Percentiles rank a stretch among this genome's conserved stretches.
Evolutionary conservation across 2,113 vertebrate species (phyloP).

Genomic region (Baryphthengus martii): DNA sequence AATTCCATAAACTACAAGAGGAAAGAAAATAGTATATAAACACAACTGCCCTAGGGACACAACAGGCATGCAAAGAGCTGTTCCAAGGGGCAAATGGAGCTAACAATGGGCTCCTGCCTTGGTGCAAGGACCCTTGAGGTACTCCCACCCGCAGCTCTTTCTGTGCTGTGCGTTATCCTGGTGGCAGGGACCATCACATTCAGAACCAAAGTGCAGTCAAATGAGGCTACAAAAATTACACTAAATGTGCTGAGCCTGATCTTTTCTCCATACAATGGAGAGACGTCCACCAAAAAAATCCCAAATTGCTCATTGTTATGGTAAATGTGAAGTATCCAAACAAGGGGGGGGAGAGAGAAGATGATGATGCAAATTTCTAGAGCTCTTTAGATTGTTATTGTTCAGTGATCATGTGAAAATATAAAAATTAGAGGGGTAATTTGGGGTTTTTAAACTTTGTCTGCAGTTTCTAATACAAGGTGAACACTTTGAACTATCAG

Average conservation of each 20-base stretch:
- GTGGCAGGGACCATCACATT: fast-evolving
- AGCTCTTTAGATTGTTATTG: background rate
- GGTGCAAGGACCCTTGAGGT: background rate
- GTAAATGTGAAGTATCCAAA: background rate
- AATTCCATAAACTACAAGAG: background rate
- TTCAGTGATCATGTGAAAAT: background rate
- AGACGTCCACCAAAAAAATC: background rate
- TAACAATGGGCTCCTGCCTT: fast-evolving
- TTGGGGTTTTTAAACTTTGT: background rate
- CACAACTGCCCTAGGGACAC: background rate
- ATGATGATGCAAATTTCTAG: background rate
- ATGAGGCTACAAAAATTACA: background rate
- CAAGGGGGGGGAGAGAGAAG: fast-evolving
- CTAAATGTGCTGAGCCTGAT: background rate
- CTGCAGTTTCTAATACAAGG: background rate
- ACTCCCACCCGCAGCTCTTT: background rate
- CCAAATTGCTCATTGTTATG: background rate
- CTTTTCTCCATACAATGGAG: background rate
- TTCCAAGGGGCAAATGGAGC: background rate
- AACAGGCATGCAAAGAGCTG: background rate
- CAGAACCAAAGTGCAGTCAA: background rate
- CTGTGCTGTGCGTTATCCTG: fast-evolving
- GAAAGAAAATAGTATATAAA: background rate
- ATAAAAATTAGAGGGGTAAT: background rate
- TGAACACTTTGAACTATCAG: background rate